These are phyloP conservation scores for Oscheius sp. DNA, from an alignment of 2,888 invertebrate species.

Conservation along the genomic window DNA sequence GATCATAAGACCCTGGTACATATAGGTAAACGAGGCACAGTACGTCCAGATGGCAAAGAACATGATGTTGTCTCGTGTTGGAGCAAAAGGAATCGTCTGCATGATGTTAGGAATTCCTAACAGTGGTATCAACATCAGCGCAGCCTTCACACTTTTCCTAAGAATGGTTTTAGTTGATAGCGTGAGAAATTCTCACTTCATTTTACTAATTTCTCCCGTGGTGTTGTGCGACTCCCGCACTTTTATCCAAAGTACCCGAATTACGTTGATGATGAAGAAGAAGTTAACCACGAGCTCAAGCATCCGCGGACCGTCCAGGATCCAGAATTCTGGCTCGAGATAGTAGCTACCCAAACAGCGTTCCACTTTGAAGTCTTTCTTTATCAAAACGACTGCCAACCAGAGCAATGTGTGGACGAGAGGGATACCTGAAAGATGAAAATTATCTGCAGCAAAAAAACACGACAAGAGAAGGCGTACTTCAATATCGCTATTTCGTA, in stretches of 20 bases:
- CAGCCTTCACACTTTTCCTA: constrained; percentile 77
- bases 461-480: too few relatives aligned
- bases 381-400: constrained; percentile 66
- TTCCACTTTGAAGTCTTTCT: constrained; percentile 67
- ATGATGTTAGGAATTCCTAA: constrained; percentile 77
- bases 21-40: constrained; percentile 75
- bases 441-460: not conserved
- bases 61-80: constrained; percentile 73
- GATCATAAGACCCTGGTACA: constrained; percentile 77
- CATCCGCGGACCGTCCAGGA: constrained; percentile 87
- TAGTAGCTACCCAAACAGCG: constrained; percentile 73
- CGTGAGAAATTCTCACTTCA: constrained; percentile 71
- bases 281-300: constrained; percentile 83
- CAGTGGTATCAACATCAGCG: constrained; percentile 76
- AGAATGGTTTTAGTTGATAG: constrained; percentile 36
- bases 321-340: constrained; percentile 79
- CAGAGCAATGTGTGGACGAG: constrained; percentile 69
- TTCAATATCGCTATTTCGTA: not conserved
- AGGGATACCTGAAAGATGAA: constrained; percentile 65
- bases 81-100: constrained; percentile 74
- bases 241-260: constrained; percentile 76
- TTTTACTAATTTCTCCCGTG: constrained; percentile 75
- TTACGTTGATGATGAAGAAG: constrained; percentile 76
- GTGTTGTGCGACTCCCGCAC: constrained; percentile 74
- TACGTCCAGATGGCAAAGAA: constrained; percentile 75